These are phyloP conservation scores for Liodrosophila aerea DNA, from an alignment of 2,888 invertebrate genomes.

Conservation along the genomic window DNA sequence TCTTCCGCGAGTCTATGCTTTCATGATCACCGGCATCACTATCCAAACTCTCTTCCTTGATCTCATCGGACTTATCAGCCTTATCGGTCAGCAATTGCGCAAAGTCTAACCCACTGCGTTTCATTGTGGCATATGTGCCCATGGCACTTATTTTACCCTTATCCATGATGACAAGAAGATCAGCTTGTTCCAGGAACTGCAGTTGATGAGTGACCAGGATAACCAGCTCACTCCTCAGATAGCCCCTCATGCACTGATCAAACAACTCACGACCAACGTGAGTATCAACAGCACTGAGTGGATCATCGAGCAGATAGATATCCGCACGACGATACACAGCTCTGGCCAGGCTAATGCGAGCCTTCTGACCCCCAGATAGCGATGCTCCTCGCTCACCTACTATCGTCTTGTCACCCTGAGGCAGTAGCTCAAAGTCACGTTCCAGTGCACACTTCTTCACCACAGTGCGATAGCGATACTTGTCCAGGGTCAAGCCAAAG, in stretches of 20 bases:
- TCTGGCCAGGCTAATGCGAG: conserved; percentile 93
- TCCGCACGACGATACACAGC: conserved; percentile 93
- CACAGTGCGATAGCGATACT: conserved; percentile 85
- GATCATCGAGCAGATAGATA: conserved; percentile 94
- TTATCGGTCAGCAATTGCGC: conserved; percentile 86
- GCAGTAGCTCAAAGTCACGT: conserved; percentile 84
- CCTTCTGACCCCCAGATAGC: conserved; percentile 93
- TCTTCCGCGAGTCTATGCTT: conserved; percentile 30
- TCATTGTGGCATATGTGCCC: conserved; percentile 88
- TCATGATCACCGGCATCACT: conserved; percentile 27
- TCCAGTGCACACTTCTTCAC: conserved; percentile 82
- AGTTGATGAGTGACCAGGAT: conserved; percentile 92
- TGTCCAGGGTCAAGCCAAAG: conserved; percentile 85
- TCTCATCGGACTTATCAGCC: conserved; percentile 58
- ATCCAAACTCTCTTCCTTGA: conserved; percentile 63
- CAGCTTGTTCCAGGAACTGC: conserved; percentile 88
- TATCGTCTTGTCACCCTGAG: conserved; percentile 85
- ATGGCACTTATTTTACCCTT: conserved; percentile 83
- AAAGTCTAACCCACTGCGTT: conserved; percentile 89
- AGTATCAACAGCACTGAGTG: conserved; percentile 94
- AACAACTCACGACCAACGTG: conserved; percentile 95
- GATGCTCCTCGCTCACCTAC: conserved; percentile 92
- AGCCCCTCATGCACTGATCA: conserved; percentile 84
- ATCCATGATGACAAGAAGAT: conserved; percentile 83
- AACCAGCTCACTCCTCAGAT: conserved; percentile 86